Evolutionary conservation across 2,113 vertebrate species (phyloP).

Genomic region (Typhlomys cinereus): DNA sequence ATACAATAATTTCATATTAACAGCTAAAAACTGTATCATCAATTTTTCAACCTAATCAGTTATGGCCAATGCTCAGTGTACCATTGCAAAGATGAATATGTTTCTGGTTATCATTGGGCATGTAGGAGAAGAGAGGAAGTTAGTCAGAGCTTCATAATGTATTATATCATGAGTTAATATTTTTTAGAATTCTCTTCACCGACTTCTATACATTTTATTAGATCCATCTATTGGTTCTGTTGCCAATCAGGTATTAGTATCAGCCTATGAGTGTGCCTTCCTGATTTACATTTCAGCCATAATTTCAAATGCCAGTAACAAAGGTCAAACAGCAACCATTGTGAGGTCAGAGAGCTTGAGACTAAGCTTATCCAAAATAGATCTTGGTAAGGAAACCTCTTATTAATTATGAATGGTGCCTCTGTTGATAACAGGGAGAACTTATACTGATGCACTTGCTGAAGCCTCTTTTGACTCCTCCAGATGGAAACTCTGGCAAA

Average conservation of each 20-base stretch:
- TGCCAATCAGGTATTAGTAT: neutral
- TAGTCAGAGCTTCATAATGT: neutral
- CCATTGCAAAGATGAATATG: neutral
- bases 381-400: conserved; percentile 75
- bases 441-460: conserved; percentile 75
- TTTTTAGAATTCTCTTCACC: conserved; percentile 60
- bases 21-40: too few relatives aligned
- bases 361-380: conserved; percentile 71
- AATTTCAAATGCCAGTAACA: conserved; percentile 25
- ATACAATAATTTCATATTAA: neutral
- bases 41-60: neutral
- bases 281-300: conserved; percentile 68
- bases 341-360: conserved; percentile 59
- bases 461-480: conserved; percentile 79
- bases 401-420: conserved; percentile 83
- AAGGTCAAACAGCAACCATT: conserved; percentile 56
- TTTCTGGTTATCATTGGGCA: neutral
- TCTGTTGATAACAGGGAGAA: conserved; percentile 75
- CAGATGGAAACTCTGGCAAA: conserved; percentile 63
- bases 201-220: conserved; percentile 55
- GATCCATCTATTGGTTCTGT: conserved; percentile 53
- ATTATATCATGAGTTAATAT: neutral
- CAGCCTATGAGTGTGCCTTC: neutral
- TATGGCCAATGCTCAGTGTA: neutral
- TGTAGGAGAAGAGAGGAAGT: neutral